Evolutionary conservation across 1,140 invertebrate species (phyloP).

Genomic region (Plodia interpunctella): DNA sequence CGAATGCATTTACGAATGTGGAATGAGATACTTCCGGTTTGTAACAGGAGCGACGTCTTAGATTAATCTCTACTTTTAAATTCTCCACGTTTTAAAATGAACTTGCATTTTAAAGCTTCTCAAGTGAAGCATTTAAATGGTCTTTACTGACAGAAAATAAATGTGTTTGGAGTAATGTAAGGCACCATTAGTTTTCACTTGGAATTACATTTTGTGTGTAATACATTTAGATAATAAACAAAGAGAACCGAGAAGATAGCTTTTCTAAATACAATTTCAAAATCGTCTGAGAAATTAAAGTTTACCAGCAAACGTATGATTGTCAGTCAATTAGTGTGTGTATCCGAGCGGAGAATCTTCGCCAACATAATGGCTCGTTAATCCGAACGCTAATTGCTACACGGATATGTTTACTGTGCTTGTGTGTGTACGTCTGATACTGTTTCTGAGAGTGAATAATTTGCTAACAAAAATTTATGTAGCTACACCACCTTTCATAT

Average conservation of each 20-base stretch:
- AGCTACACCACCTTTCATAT: no score
- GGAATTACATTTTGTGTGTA: no score
- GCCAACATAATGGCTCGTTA: conserved; percentile 1
- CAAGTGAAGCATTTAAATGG: not conserved
- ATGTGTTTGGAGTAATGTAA: not conserved
- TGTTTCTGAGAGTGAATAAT: no score
- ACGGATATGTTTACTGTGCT: not conserved
- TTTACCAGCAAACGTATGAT: not conserved
- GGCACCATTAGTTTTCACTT: no score
- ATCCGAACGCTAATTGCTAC: not conserved
- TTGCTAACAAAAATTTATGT: no score
- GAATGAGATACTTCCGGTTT: conserved; percentile 6
- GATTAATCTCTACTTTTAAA: conserved; percentile 7
- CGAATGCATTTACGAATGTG: conserved; percentile 5
- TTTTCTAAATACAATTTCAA: no score
- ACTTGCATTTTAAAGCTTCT: not conserved
- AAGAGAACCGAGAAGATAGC: no score
- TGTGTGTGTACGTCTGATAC: no score
- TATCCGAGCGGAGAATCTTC: not conserved
- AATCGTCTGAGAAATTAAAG: not conserved
- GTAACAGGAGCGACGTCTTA: not conserved
- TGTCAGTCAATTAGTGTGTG: not conserved
- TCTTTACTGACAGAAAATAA: not conserved
- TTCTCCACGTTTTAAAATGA: not conserved
- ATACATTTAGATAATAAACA: no score